Base-by-base conservation (phyloP, 1,140 invertebrate genomes). In the Drosophila lacteicornis region DNA sequence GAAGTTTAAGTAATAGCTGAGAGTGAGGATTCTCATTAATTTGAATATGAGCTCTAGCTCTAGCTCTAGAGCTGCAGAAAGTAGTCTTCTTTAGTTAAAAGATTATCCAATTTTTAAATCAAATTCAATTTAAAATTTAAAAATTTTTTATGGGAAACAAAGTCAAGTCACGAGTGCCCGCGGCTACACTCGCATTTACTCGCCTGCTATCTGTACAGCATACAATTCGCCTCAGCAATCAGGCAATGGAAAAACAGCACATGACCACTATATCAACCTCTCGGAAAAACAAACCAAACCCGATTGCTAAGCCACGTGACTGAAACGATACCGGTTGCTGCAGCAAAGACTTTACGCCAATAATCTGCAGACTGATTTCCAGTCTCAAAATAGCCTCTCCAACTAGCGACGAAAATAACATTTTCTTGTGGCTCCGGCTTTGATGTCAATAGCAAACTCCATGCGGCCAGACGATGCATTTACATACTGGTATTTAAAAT, bases 231-330 rank as follows among this genome's bases (percentile, higher is more conserved):
- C 38, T 67, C 19, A 22, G 67, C 67, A 70, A 70, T 70, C 67
- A 62, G 67, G 67, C 67, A 68, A 50, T 70, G 63, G 67, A 70
- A 68, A 69, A 70, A 68, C 67, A 70, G 49, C 67, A 70, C 67
- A 70, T 70, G 67, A 68, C 49, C 67, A 68, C 63, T 66, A 66
- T 73, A 71, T 59, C 68, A 73, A 59, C 68, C 27, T 51, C 45
- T 74, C 55, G 68, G 70, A 73, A 74, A 67, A 73, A 73, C 68
- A 74, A 74, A 73, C 68, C 68, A 73, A 74, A 73, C 67, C 68
- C 70, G 67, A 74, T 73, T 74, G 68, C 67, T 58, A 59, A 73
- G 60, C 70, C 70, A 74, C 70, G 70, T 74, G 70, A 74, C 68
- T 60, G 70, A 43, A 30, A 33, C 53, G 67, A 73, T 74, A 74